phyloP scores from a whole-genome alignment of 2,888 invertebrate species.

The Ophonus ardosiacus region DNA sequence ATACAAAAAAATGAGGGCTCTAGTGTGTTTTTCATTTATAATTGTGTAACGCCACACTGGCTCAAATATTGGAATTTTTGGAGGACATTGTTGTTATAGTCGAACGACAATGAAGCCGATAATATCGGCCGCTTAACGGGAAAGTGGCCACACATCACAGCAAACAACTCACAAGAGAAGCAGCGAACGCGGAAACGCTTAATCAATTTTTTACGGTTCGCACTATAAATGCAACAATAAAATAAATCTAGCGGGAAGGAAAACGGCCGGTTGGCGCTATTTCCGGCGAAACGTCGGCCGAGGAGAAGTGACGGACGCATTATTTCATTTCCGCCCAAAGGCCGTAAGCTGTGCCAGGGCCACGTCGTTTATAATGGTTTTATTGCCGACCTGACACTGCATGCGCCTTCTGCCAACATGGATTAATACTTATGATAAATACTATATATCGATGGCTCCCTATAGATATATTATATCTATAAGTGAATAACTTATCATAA shows the following conservation, averaged over 20 bases:
- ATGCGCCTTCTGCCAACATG: too few species aligned
- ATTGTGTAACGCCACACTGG: too few species aligned
- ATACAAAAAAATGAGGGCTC: too few species aligned
- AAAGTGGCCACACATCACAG: slow-evolving; percentile 34
- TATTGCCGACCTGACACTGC: slow-evolving; percentile 26
- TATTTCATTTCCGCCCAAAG: slow-evolving; percentile 38
- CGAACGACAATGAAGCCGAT: neutral
- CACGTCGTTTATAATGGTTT: slow-evolving; percentile 46
- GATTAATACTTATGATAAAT: too few species aligned
- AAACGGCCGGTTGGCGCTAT: slow-evolving; percentile 51
- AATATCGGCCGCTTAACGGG: neutral
- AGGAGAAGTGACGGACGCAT: slow-evolving; percentile 27
- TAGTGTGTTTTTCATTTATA: too few species aligned
- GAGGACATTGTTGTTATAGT: too few species aligned
- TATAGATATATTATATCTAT: too few species aligned
- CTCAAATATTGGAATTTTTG: too few species aligned
- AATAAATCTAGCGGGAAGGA: slow-evolving; percentile 55
- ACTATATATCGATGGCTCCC: too few species aligned
- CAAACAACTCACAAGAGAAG: neutral
- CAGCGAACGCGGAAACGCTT: slow-evolving; percentile 24
- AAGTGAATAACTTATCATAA: too few species aligned
- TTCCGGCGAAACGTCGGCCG: slow-evolving; percentile 11
- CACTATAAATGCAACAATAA: slow-evolving; percentile 54
- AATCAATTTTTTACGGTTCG: slow-evolving; percentile 54
- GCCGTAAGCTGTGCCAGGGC: neutral